Percentiles rank a stretch among this genome's conserved stretches.
Conservation (phyloP, 2,888 invertebrate species). For the Lamellibrachia columna region DNA sequence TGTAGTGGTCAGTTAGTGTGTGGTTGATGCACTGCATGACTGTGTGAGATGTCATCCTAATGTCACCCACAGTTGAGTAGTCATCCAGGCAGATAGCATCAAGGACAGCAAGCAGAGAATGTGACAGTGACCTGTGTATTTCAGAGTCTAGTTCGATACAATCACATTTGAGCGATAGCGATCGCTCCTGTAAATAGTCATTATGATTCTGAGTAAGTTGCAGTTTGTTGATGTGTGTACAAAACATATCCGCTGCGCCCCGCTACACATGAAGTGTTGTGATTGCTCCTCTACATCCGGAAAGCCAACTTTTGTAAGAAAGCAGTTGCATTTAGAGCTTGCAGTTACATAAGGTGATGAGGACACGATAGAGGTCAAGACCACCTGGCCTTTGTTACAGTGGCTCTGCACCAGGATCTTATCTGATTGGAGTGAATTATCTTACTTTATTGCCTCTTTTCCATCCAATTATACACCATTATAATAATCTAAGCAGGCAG, state of each 20-base stretch:
- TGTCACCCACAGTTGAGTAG: not conserved
- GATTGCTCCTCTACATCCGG: too few species aligned
- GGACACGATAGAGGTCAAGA: not conserved
- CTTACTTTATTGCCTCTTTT: too few species aligned
- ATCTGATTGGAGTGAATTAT: too few species aligned
- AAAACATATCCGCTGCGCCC: not conserved
- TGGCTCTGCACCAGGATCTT: too few species aligned
- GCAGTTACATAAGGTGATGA: not conserved
- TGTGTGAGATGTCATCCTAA: not conserved
- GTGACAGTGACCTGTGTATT: not conserved
- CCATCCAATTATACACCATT: too few species aligned
- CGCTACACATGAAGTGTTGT: not conserved
- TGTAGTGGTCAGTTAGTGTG: not conserved
- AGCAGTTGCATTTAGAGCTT: not conserved
- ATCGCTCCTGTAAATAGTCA: not conserved
- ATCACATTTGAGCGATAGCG: not conserved
- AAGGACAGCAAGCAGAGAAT: not conserved
- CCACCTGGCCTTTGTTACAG: not conserved
- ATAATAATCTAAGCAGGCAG: not conserved
- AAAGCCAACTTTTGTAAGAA: not conserved
- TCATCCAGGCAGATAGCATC: not conserved
- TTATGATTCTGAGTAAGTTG: not conserved
- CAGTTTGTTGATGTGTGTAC: not conserved
- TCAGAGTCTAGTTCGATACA: not conserved
- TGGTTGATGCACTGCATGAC: not conserved